Percentiles rank a stretch among this genome's conserved stretches.
phyloP scores from a whole-genome alignment of 1,140 invertebrate species.

The Drosophila kurseongensis region DNA sequence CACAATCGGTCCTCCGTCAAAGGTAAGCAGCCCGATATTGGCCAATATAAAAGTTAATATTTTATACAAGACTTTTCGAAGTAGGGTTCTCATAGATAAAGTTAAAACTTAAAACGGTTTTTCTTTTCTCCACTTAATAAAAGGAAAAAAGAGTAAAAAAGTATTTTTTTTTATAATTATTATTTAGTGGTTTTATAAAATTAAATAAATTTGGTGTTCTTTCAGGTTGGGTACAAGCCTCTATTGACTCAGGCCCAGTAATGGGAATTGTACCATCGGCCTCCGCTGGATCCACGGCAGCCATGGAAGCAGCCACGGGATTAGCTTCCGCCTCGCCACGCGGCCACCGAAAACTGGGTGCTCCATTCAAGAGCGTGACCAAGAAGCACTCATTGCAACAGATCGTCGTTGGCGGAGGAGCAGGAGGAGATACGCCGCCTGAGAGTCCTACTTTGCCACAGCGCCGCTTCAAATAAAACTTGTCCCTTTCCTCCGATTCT shows the following conservation, averaged over 20 bases:
- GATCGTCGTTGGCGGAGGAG: slow-evolving; percentile 57
- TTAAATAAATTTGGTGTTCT: background rate
- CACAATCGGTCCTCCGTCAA: slow-evolving; percentile 83
- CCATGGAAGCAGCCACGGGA: slow-evolving; percentile 74
- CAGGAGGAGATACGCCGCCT: slow-evolving; percentile 83
- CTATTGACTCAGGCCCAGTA: slow-evolving; percentile 68
- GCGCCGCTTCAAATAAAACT: slow-evolving; percentile 78
- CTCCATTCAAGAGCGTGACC: slow-evolving; percentile 85
- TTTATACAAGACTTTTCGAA: no score
- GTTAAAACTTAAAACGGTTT: no score
- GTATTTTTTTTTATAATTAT: no score
- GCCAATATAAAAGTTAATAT: no score
- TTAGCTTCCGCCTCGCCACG: slow-evolving; percentile 83
- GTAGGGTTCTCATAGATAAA: no score
- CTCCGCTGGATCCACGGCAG: slow-evolving; percentile 73
- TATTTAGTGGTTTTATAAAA: no score
- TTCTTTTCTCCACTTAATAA: no score
- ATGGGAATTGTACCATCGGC: slow-evolving; percentile 71
- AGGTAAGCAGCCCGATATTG: slow-evolving; percentile 31
- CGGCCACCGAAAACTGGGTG: slow-evolving; percentile 85
- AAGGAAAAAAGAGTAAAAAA: no score
- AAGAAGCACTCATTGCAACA: slow-evolving; percentile 79
- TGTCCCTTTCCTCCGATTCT: slow-evolving; percentile 35
- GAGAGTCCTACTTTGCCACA: slow-evolving; percentile 85
- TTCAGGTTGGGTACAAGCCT: slow-evolving; percentile 82